A percentile compares a stretch with the other conserved stretches of the same genome.
phyloP scores from a whole-genome alignment of 2,113 vertebrate genomes.

The Donacobius atricapilla region DNA sequence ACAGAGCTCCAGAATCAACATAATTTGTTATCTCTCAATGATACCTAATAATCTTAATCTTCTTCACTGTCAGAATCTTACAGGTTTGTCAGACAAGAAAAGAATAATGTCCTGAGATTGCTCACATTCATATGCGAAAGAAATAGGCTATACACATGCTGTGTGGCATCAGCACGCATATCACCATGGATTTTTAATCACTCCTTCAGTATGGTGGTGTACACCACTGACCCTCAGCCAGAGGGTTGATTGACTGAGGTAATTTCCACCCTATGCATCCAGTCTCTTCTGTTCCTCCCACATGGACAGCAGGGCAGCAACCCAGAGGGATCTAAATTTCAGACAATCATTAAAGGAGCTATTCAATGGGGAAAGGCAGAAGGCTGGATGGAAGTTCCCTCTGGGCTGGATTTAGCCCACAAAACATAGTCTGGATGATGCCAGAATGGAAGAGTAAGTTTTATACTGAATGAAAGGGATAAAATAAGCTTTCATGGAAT shows the following conservation, averaged over 20 bases:
- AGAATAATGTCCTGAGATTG: background rate
- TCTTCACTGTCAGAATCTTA: background rate
- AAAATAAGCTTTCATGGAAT: conserved; percentile 10
- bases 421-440: background rate
- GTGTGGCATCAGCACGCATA: background rate
- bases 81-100: background rate
- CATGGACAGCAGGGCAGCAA: background rate
- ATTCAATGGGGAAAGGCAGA: background rate
- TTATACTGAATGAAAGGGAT: background rate
- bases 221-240: background rate
- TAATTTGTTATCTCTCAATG: background rate
- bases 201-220: background rate
- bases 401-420: background rate
- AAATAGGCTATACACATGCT: background rate
- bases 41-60: background rate
- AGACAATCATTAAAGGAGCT: background rate
- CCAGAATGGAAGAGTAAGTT: background rate
- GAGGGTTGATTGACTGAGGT: background rate
- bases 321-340: background rate
- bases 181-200: background rate
- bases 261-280: background rate
- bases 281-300: background rate
- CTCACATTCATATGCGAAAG: background rate
- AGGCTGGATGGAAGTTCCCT: background rate
- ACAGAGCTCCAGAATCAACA: background rate